Evolutionary conservation across 2,113 vertebrate species (phyloP).

Genomic region (Columba janthina): DNA sequence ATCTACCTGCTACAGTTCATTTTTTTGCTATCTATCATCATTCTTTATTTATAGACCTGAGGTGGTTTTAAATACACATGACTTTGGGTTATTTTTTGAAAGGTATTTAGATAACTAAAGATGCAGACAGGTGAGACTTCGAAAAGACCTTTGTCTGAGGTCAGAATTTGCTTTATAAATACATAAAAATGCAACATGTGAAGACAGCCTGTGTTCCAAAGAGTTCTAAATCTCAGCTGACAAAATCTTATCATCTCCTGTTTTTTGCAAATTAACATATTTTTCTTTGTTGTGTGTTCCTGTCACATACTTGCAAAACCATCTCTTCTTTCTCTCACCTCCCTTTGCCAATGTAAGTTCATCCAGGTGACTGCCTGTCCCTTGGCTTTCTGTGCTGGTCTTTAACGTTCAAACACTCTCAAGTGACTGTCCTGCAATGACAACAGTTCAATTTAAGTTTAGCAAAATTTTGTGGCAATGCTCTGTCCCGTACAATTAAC

Average conservation of each 20-base stretch:
- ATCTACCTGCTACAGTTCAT: conserved; percentile 5
- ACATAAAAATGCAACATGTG: background rate
- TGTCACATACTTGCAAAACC: background rate
- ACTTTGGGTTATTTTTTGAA: background rate
- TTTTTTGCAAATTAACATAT: background rate
- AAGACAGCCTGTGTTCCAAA: background rate
- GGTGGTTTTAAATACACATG: background rate
- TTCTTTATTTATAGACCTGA: conserved; percentile 1
- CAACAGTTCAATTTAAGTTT: background rate
- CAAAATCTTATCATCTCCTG: background rate
- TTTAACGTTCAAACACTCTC: background rate
- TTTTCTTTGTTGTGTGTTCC: background rate
- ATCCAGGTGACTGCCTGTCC: background rate
- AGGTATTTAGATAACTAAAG: background rate
- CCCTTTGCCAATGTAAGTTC: background rate
- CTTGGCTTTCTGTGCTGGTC: background rate
- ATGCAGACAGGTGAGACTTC: background rate
- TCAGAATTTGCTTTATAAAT: background rate
- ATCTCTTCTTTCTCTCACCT: background rate
- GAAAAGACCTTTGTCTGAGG: background rate
- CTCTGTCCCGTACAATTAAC: background rate
- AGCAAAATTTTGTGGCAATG: background rate
- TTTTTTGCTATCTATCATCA: conserved; percentile 5
- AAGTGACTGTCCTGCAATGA: background rate
- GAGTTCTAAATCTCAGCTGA: background rate